A percentile compares a stretch with the other conserved stretches of the same genome.
Conservation (phyloP, 1,140 invertebrate species). For the Euwallacea similis region DNA sequence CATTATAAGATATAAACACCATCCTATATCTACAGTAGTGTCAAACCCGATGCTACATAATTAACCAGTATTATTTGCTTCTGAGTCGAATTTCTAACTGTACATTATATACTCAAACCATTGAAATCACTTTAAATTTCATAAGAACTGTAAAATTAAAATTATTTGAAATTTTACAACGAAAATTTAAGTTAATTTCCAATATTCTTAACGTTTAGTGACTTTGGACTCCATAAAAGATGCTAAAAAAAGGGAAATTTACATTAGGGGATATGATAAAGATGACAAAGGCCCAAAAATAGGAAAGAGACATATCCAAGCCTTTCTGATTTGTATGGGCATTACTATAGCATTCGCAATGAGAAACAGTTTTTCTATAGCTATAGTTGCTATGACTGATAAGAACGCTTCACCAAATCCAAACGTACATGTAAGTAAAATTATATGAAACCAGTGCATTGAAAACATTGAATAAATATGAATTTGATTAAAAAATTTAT, state of each 20-base stretch:
- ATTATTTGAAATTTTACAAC: not conserved
- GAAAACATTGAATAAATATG: not conserved
- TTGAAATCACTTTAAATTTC: no score
- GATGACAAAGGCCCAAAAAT: not conserved
- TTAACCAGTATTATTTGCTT: no score
- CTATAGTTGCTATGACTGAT: not conserved
- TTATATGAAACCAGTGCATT: not conserved
- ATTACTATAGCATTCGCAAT: not conserved
- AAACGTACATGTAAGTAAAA: not conserved
- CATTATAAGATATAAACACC: no score
- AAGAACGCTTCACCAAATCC: not conserved
- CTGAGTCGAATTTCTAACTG: no score
- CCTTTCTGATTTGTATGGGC: not conserved
- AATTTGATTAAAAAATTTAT: slow-evolving; percentile 7
- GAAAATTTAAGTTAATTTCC: not conserved
- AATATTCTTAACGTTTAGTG: not conserved
- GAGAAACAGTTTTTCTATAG: not conserved
- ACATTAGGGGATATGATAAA: not conserved
- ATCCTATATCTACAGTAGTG: no score
- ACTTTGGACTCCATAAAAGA: not conserved
- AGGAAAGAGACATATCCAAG: not conserved
- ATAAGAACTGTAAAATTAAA: not conserved
- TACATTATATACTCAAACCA: no score
- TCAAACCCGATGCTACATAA: no score
- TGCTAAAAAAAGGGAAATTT: not conserved